Evolutionary conservation across 1,140 invertebrate genomes (phyloP).

Genomic region (Aphis gossypii): DNA sequence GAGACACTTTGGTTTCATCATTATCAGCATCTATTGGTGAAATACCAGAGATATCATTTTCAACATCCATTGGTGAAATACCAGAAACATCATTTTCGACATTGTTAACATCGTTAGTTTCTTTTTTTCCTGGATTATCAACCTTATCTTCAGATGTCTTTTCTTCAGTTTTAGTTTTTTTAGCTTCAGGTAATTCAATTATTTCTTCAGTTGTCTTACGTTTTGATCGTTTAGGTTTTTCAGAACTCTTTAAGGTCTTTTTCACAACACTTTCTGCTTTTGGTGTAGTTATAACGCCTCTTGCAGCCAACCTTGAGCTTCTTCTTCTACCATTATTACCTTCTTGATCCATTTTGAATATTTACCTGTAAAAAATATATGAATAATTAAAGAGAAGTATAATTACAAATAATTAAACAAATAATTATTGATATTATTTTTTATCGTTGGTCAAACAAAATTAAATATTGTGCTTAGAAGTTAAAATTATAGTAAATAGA

Average conservation of each 20-base stretch:
- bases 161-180: conserved; percentile 27
- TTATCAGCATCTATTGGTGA: background rate
- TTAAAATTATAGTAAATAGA: too few relatives aligned
- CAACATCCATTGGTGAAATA: background rate
- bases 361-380: background rate
- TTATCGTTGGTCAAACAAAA: background rate
- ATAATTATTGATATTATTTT: background rate
- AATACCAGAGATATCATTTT: background rate
- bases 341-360: conserved; percentile 46
- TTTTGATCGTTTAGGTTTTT: conserved; percentile 43
- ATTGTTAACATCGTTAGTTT: background rate
- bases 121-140: background rate
- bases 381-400: background rate
- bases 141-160: background rate
- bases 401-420: background rate
- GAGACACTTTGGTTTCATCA: background rate
- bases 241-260: background rate
- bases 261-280: background rate
- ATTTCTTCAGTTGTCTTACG: conserved; percentile 35
- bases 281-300: background rate
- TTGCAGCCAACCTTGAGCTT: conserved; percentile 32
- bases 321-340: background rate
- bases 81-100: background rate
- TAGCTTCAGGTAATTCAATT: background rate
- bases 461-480: too few relatives aligned